Evolutionary conservation across 2,113 vertebrate genomes (phyloP).

Genomic region (Platysteira castanea): DNA sequence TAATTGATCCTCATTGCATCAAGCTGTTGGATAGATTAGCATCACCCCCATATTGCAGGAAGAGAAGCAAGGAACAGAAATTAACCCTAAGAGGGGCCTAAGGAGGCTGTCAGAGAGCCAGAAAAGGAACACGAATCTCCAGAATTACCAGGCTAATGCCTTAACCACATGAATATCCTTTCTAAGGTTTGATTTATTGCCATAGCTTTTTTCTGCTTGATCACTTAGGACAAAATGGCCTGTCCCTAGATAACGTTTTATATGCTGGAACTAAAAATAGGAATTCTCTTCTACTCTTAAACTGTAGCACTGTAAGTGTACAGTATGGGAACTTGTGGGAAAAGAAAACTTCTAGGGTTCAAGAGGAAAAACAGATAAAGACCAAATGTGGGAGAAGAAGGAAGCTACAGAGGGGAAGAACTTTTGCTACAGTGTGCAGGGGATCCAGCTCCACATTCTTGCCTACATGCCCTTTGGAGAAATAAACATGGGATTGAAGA

Average conservation of each 20-base stretch:
- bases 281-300: slow-evolving; percentile 47
- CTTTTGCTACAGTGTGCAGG: not conserved
- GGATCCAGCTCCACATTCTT: not conserved
- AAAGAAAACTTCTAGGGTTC: slow-evolving; percentile 8
- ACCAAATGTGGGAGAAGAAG: not conserved
- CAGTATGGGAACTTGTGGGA: not conserved
- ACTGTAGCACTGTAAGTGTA: not conserved
- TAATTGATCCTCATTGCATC: not conserved
- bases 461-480: not conserved
- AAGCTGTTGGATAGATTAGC: not conserved
- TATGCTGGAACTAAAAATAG: slow-evolving; percentile 40
- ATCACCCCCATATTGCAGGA: not conserved
- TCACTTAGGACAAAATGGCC: slow-evolving; percentile 43
- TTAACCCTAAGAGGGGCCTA: slow-evolving; percentile 7
- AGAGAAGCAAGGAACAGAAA: not conserved
- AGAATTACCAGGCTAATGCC: slow-evolving; percentile 12
- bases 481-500: not conserved
- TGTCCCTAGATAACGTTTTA: slow-evolving; percentile 52
- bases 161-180: slow-evolving; percentile 55
- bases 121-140: not conserved
- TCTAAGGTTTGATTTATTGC: slow-evolving; percentile 45
- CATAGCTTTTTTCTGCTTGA: slow-evolving; percentile 44
- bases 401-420: not conserved
- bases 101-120: not conserved
- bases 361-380: slow-evolving; percentile 40